Percentiles rank a stretch among this genome's conserved stretches.
Evolutionary conservation across 2,888 invertebrate species (phyloP).

Genomic region (Nudaria mundana): DNA sequence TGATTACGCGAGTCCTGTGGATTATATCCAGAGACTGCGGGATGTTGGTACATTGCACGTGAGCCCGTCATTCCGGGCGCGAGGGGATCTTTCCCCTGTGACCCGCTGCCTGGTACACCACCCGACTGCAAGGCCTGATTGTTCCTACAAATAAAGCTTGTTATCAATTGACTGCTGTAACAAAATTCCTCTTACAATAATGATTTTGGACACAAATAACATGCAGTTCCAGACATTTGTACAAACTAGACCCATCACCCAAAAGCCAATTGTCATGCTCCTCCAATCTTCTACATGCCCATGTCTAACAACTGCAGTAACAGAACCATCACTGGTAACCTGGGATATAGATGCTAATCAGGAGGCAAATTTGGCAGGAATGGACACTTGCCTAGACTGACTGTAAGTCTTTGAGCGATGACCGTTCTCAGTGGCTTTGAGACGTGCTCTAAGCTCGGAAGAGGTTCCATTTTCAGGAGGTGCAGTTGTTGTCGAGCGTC

Average conservation of each 20-base stretch:
- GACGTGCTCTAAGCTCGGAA: conserved; percentile 70
- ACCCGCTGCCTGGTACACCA: conserved; percentile 57
- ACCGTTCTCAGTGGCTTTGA: conserved; percentile 68
- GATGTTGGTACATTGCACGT: conserved; percentile 69
- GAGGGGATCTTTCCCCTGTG: conserved; percentile 73
- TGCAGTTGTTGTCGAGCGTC: conserved; percentile 62
- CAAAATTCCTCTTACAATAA: neutral
- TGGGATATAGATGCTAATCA: conserved; percentile 61
- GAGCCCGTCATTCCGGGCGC: conserved; percentile 64
- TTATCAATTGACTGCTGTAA: conserved; percentile 7
- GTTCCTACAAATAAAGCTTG: conserved; percentile 56
- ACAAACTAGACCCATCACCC: conserved; percentile 42
- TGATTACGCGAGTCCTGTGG: conserved; percentile 66
- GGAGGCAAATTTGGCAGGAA: conserved; percentile 83
- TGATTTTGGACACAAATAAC: conserved; percentile 7
- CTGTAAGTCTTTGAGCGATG: conserved; percentile 62
- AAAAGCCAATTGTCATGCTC: conserved; percentile 45
- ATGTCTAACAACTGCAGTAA: conserved; percentile 18
- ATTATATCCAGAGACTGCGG: conserved; percentile 69
- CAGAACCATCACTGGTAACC: conserved; percentile 19
- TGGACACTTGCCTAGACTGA: conserved; percentile 73
- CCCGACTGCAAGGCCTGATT: conserved; percentile 62
- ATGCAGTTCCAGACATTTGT: conserved; percentile 23
- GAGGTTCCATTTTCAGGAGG: conserved; percentile 69
- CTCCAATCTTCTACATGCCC: conserved; percentile 19